Base-by-base conservation (phyloP, 2,113 vertebrate genomes). In the Sigmodon hispidus region DNA sequence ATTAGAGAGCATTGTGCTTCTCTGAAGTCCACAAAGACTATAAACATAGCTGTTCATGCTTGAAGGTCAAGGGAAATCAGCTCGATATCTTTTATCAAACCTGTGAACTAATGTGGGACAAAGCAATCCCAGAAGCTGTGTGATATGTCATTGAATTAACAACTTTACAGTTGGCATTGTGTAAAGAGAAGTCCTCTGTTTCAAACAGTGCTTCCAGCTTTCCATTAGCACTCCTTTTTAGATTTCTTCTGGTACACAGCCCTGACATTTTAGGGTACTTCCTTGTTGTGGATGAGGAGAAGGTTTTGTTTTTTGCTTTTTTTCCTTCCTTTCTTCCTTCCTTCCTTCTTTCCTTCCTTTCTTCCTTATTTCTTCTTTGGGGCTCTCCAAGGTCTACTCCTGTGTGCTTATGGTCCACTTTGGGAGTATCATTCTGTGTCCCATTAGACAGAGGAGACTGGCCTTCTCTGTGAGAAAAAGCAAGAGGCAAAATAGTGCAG, bases 41-140 rank as follows among this genome's bases (percentile, higher is more conserved):
- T n/a, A 91, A 86, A 57, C 89, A 69, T 69, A 31, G 19, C 57
- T 48, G 11, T 69, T 91, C 79, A 43, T 84, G 26, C 21, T 94
- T 81, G 77, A 40, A 86, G 89, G n/a, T 36, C 22, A 79, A 83
- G 50, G 65, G 92, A 91, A 87, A 59, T 94, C 61, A 89, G 7
- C 4, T 88, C 34, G 69, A 0, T 80, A 8, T 93, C 31, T 95
- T 80, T 90, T 86, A 84, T 45, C 2, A 19, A 85, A 87, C 57
- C 69, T 94, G 22, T 87, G 83, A 79, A 65, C n/a, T 67, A 57
- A 70, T 61, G 55, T 86, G 29, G 69, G 73, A 34, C 31, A 76
- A 81, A 92, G 80, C 43, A 55, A 36, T 12, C 22, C 6, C 16
- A 57, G 31, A 48, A 55, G 24, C 94, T 92, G 73, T 87, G 12